Percentiles rank a stretch among this genome's conserved stretches.
Evolutionary conservation across 1,140 invertebrate species (phyloP).

Genomic region (Gerris buenoi): DNA sequence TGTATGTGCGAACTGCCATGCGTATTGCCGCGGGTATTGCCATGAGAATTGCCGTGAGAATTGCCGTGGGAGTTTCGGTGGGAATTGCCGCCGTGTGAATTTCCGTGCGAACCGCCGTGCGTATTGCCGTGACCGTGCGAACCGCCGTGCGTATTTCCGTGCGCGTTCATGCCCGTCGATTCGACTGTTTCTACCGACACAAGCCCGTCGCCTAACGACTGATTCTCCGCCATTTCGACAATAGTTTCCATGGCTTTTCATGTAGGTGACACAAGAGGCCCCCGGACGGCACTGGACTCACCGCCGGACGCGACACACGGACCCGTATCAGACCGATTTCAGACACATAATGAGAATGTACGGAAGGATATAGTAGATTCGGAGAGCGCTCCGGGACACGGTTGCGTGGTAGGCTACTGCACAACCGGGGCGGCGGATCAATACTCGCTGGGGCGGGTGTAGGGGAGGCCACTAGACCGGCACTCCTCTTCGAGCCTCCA

Average conservation of each 20-base stretch:
- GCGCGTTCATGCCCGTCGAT: constrained; percentile 16
- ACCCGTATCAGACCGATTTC: constrained; percentile 7
- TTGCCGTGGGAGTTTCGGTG: no score
- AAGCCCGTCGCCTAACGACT: constrained; percentile 18
- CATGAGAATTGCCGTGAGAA: no score
- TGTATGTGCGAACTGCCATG: no score
- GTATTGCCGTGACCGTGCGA: no score
- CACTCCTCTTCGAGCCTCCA: neutral
- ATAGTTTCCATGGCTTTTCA: constrained; percentile 18
- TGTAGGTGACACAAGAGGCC: constrained; percentile 11
- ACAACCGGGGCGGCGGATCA: constrained; percentile 5
- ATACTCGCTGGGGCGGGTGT: constrained; percentile 1
- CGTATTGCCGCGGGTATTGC: no score
- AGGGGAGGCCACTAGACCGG: constrained; percentile 8
- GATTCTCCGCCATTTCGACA: constrained; percentile 19
- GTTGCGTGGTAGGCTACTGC: constrained; percentile 18
- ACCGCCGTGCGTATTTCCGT: no score
- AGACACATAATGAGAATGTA: constrained; percentile 11
- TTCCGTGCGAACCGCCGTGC: no score
- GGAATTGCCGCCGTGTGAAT: no score
- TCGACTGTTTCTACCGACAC: constrained; percentile 18
- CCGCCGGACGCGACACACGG: constrained; percentile 9
- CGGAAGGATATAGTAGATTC: constrained; percentile 12
- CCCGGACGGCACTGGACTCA: constrained; percentile 12
- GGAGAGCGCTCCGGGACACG: constrained; percentile 9